Percentiles rank a stretch among this genome's conserved stretches.
Evolutionary conservation across 2,113 vertebrate genomes (phyloP).

Genomic region (Hystrix brachyura): DNA sequence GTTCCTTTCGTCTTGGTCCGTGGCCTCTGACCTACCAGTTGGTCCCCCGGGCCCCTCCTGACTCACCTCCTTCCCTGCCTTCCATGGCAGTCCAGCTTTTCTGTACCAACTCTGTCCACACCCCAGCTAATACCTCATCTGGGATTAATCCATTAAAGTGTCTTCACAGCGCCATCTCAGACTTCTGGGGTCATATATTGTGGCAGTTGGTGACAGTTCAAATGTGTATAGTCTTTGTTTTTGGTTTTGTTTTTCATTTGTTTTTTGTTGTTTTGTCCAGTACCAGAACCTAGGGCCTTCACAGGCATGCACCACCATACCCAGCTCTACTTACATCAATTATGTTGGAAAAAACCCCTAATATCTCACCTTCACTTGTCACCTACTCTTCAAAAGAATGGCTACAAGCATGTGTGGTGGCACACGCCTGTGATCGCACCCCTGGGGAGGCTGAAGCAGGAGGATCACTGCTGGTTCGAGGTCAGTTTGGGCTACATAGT

Average conservation of each 20-base stretch:
- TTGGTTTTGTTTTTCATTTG: not conserved
- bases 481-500: too few species aligned
- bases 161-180: not conserved
- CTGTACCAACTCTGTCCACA: not conserved
- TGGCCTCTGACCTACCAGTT: not conserved
- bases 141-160: not conserved
- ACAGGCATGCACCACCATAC: not conserved
- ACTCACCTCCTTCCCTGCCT: not conserved
- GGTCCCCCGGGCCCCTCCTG: not conserved
- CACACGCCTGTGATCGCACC: not conserved
- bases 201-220: not conserved
- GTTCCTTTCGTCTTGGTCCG: not conserved
- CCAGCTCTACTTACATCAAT: conserved; percentile 13
- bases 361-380: not conserved
- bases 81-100: not conserved
- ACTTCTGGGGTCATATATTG: not conserved
- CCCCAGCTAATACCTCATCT: not conserved
- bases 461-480: not conserved
- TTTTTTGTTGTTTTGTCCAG: not conserved
- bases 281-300: not conserved
- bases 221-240: not conserved
- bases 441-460: not conserved
- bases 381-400: not conserved
- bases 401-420: not conserved
- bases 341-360: not conserved